phyloP scores from a whole-genome alignment of 2,888 invertebrate species.

The Eupeodes luniger region DNA sequence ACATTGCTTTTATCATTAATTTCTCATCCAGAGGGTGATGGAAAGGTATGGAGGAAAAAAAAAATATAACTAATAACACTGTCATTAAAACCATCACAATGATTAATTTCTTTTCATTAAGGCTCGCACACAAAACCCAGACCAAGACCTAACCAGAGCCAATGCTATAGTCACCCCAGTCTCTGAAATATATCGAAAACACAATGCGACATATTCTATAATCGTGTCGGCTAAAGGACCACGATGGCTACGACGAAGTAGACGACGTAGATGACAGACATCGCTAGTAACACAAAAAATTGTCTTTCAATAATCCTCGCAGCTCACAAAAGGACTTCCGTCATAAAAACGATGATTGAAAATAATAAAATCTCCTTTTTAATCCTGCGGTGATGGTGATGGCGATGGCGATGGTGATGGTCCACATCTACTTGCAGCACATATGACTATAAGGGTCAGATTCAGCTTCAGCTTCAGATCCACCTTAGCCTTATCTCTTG shows the following conservation, averaged over 20 bases:
- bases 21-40: slow-evolving; percentile 8
- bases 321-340: slow-evolving; percentile 73
- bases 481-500: slow-evolving; percentile 72
- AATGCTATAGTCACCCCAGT: slow-evolving; percentile 14
- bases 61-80: slow-evolving; percentile 63
- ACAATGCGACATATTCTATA: slow-evolving; percentile 39
- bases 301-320: slow-evolving; percentile 74
- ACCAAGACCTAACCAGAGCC: no score
- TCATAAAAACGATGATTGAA: slow-evolving; percentile 76
- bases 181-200: background rate
- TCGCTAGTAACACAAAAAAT: slow-evolving; percentile 68
- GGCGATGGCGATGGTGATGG: slow-evolving; percentile 41
- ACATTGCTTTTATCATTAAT: slow-evolving; percentile 49
- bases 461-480: slow-evolving; percentile 56
- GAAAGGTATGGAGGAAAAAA: background rate
- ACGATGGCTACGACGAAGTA: background rate
- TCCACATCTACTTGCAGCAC: slow-evolving; percentile 43
- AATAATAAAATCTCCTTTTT: slow-evolving; percentile 76
- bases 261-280: slow-evolving; percentile 46
- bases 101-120: slow-evolving; percentile 76
- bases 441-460: slow-evolving; percentile 61
- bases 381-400: slow-evolving; percentile 47
- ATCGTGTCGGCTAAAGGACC: slow-evolving; percentile 17
- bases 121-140: slow-evolving; percentile 41
- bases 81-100: slow-evolving; percentile 71